A percentile compares a stretch with the other conserved stretches of the same genome.
Conservation (phyloP, 2,888 invertebrate species). For the Rhyacophila evoluta region DNA sequence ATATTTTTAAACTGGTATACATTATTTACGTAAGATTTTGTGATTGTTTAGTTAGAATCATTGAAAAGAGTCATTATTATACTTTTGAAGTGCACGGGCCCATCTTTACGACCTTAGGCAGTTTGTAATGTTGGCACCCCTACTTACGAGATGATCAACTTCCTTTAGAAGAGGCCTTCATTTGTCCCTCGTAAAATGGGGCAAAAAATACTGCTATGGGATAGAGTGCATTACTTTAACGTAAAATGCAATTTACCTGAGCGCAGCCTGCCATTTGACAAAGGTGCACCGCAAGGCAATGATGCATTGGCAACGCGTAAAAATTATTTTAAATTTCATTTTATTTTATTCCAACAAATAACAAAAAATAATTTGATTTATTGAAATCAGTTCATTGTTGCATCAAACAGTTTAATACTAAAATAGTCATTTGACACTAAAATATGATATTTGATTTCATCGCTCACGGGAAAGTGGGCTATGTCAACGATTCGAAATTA, state of each 20-base stretch:
- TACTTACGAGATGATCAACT: constrained; percentile 31
- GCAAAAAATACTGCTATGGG: constrained; percentile 41
- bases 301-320: constrained; percentile 26
- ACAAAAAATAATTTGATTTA: no score
- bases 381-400: no score
- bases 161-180: constrained; percentile 39
- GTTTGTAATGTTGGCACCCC: neutral
- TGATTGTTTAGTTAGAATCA: neutral
- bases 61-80: neutral
- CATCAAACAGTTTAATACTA: no score
- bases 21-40: no score
- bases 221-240: constrained; percentile 49
- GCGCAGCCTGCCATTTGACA: constrained; percentile 37
- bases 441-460: no score
- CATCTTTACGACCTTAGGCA: constrained; percentile 11
- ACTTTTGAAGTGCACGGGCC: neutral
- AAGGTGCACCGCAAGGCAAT: constrained; percentile 38
- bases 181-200: constrained; percentile 40
- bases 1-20: no score
- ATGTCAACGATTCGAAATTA: no score
- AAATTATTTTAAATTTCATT: no score
- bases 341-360: no score
- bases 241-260: constrained; percentile 43
- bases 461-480: no score
- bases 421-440: no score